Percentiles rank a stretch among this genome's conserved stretches.
These are phyloP conservation scores for Plebejus anna DNA, from an alignment of 2,888 invertebrate genomes.

Conservation along the genomic window DNA sequence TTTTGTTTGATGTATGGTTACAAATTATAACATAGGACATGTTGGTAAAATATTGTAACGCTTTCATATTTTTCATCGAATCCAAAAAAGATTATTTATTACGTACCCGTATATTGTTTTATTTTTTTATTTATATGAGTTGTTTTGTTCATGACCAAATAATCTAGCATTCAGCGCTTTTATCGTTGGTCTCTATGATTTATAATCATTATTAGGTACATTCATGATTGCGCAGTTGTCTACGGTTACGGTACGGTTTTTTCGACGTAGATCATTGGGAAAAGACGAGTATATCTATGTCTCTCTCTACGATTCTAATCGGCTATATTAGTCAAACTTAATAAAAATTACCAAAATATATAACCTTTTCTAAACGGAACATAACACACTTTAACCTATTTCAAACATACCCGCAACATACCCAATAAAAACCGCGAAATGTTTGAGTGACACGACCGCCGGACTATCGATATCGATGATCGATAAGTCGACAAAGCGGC, in stretches of 20 bases:
- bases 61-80: too few species aligned
- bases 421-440: conserved; percentile 66
- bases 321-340: background rate
- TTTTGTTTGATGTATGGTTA: too few species aligned
- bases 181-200: too few species aligned
- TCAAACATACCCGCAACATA: conserved; percentile 55
- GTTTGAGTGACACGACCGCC: conserved; percentile 79
- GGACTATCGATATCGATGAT: conserved; percentile 60
- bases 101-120: background rate
- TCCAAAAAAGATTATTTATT: too few species aligned
- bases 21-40: background rate
- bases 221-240: too few species aligned
- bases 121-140: background rate
- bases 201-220: too few species aligned
- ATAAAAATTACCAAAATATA: background rate
- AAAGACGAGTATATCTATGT: too few species aligned
- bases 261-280: too few species aligned
- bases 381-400: background rate
- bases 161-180: too few species aligned
- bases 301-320: too few species aligned
- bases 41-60: background rate
- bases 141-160: too few species aligned
- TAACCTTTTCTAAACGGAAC: background rate
- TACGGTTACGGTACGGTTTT: too few species aligned
- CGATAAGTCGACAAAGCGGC: conserved; percentile 71